These are phyloP conservation scores for Rosalia funebris DNA, from an alignment of 2,888 invertebrate genomes.

Conservation along the genomic window DNA sequence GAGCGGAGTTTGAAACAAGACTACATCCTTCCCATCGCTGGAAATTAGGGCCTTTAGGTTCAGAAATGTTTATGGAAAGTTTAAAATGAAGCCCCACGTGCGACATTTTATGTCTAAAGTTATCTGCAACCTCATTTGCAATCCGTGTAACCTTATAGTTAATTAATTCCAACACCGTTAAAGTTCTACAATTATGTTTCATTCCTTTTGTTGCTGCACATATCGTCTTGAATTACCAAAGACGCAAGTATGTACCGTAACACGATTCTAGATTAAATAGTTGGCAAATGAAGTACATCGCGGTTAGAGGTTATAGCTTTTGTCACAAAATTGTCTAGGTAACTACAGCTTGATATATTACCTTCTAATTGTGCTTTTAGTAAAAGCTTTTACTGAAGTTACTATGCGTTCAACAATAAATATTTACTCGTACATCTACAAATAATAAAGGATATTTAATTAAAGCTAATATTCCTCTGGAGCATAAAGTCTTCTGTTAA, in stretches of 20 bases:
- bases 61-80: neutral
- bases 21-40: neutral
- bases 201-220: neutral
- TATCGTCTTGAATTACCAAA: neutral
- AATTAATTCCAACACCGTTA: neutral
- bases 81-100: neutral
- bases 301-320: neutral
- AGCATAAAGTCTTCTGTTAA: no score
- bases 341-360: no score
- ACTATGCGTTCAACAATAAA: no score
- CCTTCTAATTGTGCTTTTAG: no score
- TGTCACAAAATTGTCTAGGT: no score
- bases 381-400: no score
- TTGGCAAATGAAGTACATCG: neutral
- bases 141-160: neutral
- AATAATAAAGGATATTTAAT: no score
- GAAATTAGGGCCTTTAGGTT: neutral
- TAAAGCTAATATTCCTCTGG: no score
- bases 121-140: neutral
- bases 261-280: neutral
- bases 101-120: neutral
- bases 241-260: neutral
- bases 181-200: neutral
- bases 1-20: neutral
- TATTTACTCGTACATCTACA: no score